Conservation (phyloP, 2,113 vertebrate species). For the Phalacrocorax carbo region DNA sequence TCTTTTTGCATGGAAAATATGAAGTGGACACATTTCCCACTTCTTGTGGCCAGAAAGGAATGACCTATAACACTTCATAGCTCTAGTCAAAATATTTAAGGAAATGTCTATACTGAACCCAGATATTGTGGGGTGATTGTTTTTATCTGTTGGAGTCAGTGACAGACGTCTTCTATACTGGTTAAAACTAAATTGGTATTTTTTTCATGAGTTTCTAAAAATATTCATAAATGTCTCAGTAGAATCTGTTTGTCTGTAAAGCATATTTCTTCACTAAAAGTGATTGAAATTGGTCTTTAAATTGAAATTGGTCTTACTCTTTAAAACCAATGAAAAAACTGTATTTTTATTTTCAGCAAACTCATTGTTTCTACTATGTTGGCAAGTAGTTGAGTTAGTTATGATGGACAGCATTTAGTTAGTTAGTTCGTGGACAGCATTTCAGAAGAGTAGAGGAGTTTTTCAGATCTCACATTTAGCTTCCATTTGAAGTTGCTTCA, state of each 20-base stretch:
- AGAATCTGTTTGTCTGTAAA: not conserved
- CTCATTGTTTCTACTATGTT: not conserved
- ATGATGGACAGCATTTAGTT: no score
- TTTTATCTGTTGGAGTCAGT: not conserved
- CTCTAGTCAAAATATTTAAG: not conserved
- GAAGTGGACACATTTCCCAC: not conserved
- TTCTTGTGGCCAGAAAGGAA: not conserved
- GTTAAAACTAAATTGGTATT: not conserved
- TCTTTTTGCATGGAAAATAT: not conserved
- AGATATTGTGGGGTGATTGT: not conserved
- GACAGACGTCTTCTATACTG: not conserved
- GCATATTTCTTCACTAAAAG: not conserved
- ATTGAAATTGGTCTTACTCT: not conserved
- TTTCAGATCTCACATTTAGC: not conserved
- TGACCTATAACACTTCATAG: not conserved
- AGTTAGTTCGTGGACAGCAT: not conserved
- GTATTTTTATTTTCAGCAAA: not conserved
- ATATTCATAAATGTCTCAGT: not conserved
- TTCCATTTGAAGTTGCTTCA: not conserved
- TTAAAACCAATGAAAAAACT: not conserved
- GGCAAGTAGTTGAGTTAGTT: not conserved
- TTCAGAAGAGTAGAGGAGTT: not conserved
- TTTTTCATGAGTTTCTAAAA: not conserved
- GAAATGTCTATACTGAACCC: not conserved
- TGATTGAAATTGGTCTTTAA: not conserved